A percentile compares a stretch with the other conserved stretches of the same genome.
These are phyloP conservation scores for Poeciliopsis prolifica DNA, from an alignment of 2,113 vertebrate species.

Conservation along the genomic window DNA sequence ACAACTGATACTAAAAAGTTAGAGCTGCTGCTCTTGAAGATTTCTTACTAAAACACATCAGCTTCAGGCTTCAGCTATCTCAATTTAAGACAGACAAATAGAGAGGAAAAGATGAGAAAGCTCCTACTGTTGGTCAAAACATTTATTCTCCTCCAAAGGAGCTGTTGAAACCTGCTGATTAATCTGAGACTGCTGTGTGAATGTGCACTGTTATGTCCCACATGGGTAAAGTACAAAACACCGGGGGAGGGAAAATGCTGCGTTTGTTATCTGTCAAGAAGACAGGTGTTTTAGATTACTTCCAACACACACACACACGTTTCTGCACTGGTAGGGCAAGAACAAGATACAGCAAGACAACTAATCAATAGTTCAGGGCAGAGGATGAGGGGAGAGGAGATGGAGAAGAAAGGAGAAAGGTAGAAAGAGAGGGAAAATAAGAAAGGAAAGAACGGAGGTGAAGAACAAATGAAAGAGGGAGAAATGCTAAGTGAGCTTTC, in stretches of 20 bases:
- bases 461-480: conserved; percentile 29
- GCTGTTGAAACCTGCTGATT: conserved; percentile 56
- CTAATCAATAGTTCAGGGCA: conserved; percentile 75
- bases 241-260: conserved; percentile 74
- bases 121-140: conserved; percentile 30
- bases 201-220: conserved; percentile 38
- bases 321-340: conserved; percentile 61
- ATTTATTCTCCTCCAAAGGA: conserved; percentile 50
- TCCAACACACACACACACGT: conserved; percentile 53
- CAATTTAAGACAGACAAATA: conserved; percentile 17
- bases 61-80: background rate
- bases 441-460: conserved; percentile 14
- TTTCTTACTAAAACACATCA: background rate
- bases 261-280: conserved; percentile 80
- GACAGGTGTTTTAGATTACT: conserved; percentile 78
- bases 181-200: conserved; percentile 48
- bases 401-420: conserved; percentile 4
- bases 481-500: conserved; percentile 78
- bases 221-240: conserved; percentile 70
- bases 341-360: conserved; percentile 77
- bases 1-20: too few relatives aligned
- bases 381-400: conserved; percentile 52
- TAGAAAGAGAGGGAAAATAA: conserved; percentile 7
- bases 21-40: background rate
- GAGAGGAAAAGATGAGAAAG: conserved; percentile 44